These are phyloP conservation scores for Chlorospingus semifuscus DNA, from an alignment of 2,797 vertebrate species.

Conservation along the genomic window DNA sequence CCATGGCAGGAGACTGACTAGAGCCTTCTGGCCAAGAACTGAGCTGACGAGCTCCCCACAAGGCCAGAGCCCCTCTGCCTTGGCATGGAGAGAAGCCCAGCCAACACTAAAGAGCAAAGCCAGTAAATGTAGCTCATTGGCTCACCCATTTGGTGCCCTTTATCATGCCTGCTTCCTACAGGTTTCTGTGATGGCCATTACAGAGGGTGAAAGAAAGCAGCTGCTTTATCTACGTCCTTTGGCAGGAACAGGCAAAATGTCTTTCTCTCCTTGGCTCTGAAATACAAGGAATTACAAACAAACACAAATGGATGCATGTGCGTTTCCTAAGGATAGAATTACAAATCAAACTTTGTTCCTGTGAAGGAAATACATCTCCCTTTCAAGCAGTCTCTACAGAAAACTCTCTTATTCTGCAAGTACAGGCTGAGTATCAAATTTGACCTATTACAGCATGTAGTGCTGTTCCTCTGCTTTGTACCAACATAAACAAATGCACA, in stretches of 20 bases:
- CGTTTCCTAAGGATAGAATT: not conserved
- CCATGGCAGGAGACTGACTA: rapidly evolving
- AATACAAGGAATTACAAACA: not conserved
- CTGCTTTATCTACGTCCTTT: not conserved
- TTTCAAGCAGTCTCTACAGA: not conserved
- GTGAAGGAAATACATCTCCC: not conserved
- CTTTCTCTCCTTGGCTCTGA: not conserved
- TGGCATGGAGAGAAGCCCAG: not conserved
- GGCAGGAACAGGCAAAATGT: not conserved
- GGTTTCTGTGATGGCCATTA: not conserved
- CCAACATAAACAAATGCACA: not conserved
- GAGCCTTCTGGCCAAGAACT: not conserved
- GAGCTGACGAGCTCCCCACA: not conserved
- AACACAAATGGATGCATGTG: not conserved
- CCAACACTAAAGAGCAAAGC: not conserved
- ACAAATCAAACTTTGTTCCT: not conserved
- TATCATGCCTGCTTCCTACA: not conserved
- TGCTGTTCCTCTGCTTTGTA: not conserved
- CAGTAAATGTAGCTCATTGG: not conserved
- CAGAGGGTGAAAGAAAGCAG: not conserved
- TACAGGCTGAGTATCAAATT: not conserved
- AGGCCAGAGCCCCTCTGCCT: not conserved
- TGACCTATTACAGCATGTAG: not conserved
- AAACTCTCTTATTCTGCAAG: not conserved
- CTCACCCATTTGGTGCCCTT: not conserved